phyloP scores from a whole-genome alignment of 53 echinoderm and acorn worm genomes.

The Paracentrotus lividus region DNA sequence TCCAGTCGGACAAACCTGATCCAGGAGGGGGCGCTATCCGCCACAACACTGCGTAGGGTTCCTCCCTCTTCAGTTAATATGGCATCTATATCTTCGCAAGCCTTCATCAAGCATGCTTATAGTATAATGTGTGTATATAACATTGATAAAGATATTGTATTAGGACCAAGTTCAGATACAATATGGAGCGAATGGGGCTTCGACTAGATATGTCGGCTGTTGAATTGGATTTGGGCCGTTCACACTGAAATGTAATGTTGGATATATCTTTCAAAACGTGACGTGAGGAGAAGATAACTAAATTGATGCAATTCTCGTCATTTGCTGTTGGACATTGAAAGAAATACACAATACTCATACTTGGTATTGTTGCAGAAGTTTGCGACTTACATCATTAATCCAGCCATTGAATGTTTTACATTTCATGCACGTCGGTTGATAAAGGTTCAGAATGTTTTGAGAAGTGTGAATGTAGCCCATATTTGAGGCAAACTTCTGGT shows the following conservation, averaged over 20 bases:
- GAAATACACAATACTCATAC: background rate
- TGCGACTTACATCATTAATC: background rate
- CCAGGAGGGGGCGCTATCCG: constrained; percentile 17
- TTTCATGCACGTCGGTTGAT: background rate
- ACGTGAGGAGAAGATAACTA: background rate
- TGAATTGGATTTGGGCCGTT: background rate
- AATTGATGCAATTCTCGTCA: too few species aligned
- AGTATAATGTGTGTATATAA: constrained; percentile 64
- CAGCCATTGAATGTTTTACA: background rate
- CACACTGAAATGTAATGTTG: background rate
- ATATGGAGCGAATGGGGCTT: background rate
- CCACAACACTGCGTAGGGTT: background rate
- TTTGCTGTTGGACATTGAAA: background rate
- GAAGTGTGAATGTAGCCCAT: constrained; percentile 19
- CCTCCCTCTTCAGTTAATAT: background rate
- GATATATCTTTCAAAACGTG: background rate
- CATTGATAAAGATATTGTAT: constrained; percentile 42
- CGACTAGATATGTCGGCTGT: background rate
- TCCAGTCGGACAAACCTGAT: background rate
- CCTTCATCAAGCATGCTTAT: constrained; percentile 65
- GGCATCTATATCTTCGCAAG: constrained; percentile 44
- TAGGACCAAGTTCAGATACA: background rate
- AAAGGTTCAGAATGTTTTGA: background rate
- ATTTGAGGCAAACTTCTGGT: background rate
- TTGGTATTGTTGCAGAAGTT: background rate